phyloP scores from a whole-genome alignment of 2,797 vertebrate genomes.

The Phrynocephalus vlangalii region DNA sequence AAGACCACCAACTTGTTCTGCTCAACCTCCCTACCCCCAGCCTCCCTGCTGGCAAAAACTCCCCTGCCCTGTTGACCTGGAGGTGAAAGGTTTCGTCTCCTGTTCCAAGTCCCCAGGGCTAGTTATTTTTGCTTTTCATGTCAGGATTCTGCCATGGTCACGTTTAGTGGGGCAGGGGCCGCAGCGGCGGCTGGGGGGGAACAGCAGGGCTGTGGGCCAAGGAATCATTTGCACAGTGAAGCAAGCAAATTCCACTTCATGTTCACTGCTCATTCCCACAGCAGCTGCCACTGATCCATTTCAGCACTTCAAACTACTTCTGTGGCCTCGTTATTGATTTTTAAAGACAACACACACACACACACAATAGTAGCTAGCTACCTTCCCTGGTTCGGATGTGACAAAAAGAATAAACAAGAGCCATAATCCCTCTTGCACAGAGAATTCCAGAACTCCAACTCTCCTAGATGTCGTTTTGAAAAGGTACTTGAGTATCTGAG shows the following conservation, averaged over 20 bases:
- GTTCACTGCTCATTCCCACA: constrained; percentile 16
- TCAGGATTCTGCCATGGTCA: constrained; percentile 16
- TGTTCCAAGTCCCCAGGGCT: constrained; percentile 28
- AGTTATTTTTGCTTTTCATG: not conserved
- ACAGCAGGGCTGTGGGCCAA: not conserved
- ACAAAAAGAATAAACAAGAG: not conserved
- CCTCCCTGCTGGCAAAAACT: constrained; percentile 19
- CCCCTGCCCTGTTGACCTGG: constrained; percentile 36
- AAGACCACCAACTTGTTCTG: constrained; percentile 39
- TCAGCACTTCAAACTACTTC: constrained; percentile 17
- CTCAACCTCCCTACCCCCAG: not conserved
- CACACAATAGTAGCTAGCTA: too few relatives aligned
- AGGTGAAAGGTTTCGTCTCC: constrained; percentile 46
- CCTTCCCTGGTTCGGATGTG: not conserved
- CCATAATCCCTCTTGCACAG: not conserved
- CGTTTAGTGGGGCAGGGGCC: not conserved
- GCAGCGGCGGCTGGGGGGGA: not conserved
- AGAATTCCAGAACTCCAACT: not conserved
- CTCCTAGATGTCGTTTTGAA: not conserved
- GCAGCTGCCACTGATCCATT: constrained; percentile 10
- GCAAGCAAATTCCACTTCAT: constrained; percentile 25
- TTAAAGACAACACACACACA: not conserved
- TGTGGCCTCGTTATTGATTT: constrained; percentile 15
- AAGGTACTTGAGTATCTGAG: not conserved
- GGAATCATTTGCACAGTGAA: constrained; percentile 2